Percentiles rank a stretch among this genome's conserved stretches.
Conservation (phyloP, 2,888 invertebrate genomes). For the Uloborus plumipes region DNA sequence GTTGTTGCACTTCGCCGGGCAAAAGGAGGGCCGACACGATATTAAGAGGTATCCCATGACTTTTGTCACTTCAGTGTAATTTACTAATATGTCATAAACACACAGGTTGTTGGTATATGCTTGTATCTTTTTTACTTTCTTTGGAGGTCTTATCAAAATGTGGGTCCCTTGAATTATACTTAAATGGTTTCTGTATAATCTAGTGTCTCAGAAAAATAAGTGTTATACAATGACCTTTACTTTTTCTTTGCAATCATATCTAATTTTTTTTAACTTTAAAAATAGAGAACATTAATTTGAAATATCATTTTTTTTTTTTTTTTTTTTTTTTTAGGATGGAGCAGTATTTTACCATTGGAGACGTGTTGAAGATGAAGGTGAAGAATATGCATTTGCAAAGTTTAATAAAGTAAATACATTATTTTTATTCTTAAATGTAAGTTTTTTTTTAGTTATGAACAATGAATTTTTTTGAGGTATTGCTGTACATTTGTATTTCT, state of each 20-base stretch:
- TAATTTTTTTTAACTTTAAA: too few relatives aligned
- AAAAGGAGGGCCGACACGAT: too few relatives aligned
- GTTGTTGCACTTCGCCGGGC: too few relatives aligned
- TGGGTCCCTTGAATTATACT: too few relatives aligned
- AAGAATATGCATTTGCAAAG: constrained; percentile 97
- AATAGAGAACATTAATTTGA: not conserved
- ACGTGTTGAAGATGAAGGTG: constrained; percentile 87
- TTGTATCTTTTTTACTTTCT: too few relatives aligned
- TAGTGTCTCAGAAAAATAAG: too few relatives aligned
- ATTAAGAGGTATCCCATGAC: too few relatives aligned
- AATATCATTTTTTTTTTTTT: constrained; percentile 12
- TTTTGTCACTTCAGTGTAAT: too few relatives aligned
- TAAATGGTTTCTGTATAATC: too few relatives aligned
- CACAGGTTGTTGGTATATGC: too few relatives aligned
- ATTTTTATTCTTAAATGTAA: not conserved
- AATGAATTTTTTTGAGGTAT: not conserved
- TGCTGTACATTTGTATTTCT: not conserved
- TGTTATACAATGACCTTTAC: not conserved
- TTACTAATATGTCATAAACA: too few relatives aligned
- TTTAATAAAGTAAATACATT: constrained; percentile 85
- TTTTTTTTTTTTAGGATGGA: constrained; percentile 63
- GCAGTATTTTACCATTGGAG: constrained; percentile 84
- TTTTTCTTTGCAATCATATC: not conserved
- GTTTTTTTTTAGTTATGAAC: not conserved
- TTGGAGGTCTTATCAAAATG: too few relatives aligned